Evolutionary conservation across 2,797 vertebrate genomes (phyloP).

Genomic region (Chelonia mydas): DNA sequence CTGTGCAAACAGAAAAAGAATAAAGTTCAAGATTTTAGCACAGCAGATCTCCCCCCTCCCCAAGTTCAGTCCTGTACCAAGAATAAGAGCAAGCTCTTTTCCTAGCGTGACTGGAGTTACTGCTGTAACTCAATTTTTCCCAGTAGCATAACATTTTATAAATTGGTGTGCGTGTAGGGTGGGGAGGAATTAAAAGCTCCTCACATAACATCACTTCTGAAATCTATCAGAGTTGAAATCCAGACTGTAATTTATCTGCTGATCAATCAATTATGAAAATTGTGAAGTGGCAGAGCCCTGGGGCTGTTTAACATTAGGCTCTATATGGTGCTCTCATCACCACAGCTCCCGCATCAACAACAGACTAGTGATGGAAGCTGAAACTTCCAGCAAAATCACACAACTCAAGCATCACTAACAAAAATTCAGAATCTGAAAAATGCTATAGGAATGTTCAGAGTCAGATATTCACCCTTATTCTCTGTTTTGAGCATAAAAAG

Average conservation of each 20-base stretch:
- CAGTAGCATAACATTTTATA: not conserved
- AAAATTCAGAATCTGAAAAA: slow-evolving; percentile 18
- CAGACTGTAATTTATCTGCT: slow-evolving; percentile 20
- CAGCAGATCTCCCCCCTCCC: too few relatives aligned
- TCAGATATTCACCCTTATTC: slow-evolving; percentile 1
- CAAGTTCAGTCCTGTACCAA: not conserved
- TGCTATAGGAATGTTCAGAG: not conserved
- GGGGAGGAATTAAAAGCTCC: not conserved
- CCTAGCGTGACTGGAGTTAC: not conserved
- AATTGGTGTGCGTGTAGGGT: not conserved
- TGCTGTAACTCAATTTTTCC: not conserved
- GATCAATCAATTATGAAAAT: slow-evolving; percentile 24
- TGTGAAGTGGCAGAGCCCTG: not conserved
- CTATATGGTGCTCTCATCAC: not conserved
- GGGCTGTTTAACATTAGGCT: not conserved
- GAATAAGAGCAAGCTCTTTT: not conserved
- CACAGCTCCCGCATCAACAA: not conserved
- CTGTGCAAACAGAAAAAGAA: not conserved
- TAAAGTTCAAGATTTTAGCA: not conserved
- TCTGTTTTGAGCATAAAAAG: not conserved
- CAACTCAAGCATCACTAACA: not conserved
- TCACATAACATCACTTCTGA: slow-evolving; percentile 22
- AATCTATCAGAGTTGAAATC: slow-evolving; percentile 42
- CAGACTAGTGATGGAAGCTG: not conserved
- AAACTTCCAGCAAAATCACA: not conserved